A percentile compares a stretch with the other conserved stretches of the same genome.
These are phyloP conservation scores for Ecdyonurus torrentis DNA, from an alignment of 2,888 invertebrate species.

Conservation along the genomic window DNA sequence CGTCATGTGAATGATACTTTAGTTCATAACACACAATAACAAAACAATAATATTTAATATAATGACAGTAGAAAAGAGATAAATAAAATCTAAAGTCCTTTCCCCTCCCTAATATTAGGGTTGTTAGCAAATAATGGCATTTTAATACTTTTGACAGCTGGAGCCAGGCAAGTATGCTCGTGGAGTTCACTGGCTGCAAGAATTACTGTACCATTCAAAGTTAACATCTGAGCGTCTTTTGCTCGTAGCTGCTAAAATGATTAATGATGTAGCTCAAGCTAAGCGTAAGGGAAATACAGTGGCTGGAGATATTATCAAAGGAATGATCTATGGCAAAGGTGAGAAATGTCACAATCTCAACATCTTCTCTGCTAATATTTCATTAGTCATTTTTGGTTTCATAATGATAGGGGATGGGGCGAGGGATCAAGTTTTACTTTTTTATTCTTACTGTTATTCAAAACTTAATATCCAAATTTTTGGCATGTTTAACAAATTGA, in stretches of 20 bases:
- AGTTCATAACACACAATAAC: no score
- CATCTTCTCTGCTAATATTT: no score
- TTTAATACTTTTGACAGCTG: slow-evolving; percentile 30
- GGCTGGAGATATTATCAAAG: slow-evolving; percentile 39
- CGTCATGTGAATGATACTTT: no score
- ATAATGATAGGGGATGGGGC: no score
- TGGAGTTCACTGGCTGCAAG: slow-evolving; percentile 59
- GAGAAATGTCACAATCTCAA: slow-evolving; percentile 11
- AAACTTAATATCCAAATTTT: no score
- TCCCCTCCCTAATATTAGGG: background rate
- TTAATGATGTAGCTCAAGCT: slow-evolving; percentile 60
- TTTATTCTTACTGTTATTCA: no score
- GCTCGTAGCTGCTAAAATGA: slow-evolving; percentile 62
- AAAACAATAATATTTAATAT: no score
- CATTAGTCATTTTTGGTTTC: background rate
- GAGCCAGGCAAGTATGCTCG: slow-evolving; percentile 56
- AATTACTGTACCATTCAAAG: slow-evolving; percentile 52
- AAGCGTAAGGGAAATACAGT: slow-evolving; percentile 57
- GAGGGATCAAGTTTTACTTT: no score
- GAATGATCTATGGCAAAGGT: slow-evolving; percentile 41
- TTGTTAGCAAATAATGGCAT: background rate
- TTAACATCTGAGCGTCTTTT: slow-evolving; percentile 56
- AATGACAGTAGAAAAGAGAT: background rate
- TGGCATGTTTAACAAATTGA: no score
- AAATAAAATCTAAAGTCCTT: background rate